Conservation (phyloP, 1,140 invertebrate species). For the Daktulosphaira vitifoliae region DNA sequence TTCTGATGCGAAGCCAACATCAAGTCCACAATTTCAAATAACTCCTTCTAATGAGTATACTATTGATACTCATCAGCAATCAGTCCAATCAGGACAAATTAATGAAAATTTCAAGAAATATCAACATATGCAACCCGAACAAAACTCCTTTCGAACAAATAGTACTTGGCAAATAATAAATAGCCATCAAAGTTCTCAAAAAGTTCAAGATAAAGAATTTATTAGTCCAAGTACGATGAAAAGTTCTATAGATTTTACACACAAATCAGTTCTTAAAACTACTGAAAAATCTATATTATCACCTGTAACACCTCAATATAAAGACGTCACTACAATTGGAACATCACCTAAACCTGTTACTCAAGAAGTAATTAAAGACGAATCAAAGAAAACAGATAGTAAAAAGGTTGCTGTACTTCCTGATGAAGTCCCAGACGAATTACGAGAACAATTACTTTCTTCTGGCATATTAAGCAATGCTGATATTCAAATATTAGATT, state of each 20-base stretch:
- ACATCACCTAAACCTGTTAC: background rate
- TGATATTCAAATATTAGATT: conserved; percentile 74
- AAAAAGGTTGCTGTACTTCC: conserved; percentile 56
- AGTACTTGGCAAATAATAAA: conserved; percentile 8
- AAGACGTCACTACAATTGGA: background rate
- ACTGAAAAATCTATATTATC: conserved; percentile 17
- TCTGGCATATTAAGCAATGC: conserved; percentile 77
- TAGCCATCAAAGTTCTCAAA: background rate
- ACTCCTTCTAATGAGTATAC: conserved; percentile 6
- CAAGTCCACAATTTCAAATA: conserved; percentile 4
- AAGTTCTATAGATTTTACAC: conserved; percentile 2
- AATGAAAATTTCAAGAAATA: background rate
- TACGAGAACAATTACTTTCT: conserved; percentile 68
- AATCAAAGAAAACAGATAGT: conserved; percentile 44
- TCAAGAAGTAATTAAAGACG: conserved; percentile 1
- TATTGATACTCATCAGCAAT: conserved; percentile 1
- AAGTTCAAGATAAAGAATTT: conserved; percentile 1
- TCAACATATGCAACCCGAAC: conserved; percentile 5
- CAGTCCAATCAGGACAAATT: conserved; percentile 1
- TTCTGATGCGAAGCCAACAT: conserved; percentile 8
- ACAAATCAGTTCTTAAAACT: conserved; percentile 6
- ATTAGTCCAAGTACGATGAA: conserved; percentile 9
- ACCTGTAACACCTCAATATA: conserved; percentile 2
- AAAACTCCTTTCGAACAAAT: conserved; percentile 3
- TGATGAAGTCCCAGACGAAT: conserved; percentile 76